Percentiles rank a stretch among this genome's conserved stretches.
These are phyloP conservation scores for Argyra leucocephala DNA, from an alignment of 2,888 invertebrate species.

Conservation along the genomic window DNA sequence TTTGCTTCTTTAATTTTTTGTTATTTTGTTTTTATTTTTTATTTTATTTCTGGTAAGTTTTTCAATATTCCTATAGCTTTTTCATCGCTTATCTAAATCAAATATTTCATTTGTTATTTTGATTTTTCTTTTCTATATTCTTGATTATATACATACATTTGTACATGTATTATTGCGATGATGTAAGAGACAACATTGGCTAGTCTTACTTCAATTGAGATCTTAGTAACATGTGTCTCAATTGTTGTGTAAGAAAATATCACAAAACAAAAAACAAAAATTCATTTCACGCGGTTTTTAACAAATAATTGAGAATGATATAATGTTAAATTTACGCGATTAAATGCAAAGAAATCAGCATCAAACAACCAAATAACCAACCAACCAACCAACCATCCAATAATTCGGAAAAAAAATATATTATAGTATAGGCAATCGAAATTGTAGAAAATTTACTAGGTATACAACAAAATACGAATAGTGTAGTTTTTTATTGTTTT, in stretches of 20 bases:
- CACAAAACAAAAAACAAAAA: not conserved
- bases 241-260: not conserved
- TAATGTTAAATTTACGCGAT: conserved; percentile 1
- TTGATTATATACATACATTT: too few species aligned
- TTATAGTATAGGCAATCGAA: not conserved
- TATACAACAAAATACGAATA: not conserved
- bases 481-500: not conserved
- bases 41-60: too few species aligned
- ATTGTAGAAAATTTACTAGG: not conserved
- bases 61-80: too few species aligned
- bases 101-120: too few species aligned
- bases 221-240: not conserved
- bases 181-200: too few species aligned
- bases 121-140: too few species aligned
- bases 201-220: not conserved
- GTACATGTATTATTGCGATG: too few species aligned
- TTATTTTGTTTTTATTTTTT: too few species aligned
- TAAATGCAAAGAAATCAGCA: not conserved
- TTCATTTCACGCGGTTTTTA: not conserved
- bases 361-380: not conserved
- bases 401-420: too few species aligned
- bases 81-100: too few species aligned
- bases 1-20: too few species aligned
- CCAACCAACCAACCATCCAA: too few species aligned
- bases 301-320: conserved; percentile 6